Evolutionary conservation across 2,113 vertebrate genomes (phyloP), one percentile per base, ranked within the genome.

Genomic region (Chaenogobius annularis): DNA sequence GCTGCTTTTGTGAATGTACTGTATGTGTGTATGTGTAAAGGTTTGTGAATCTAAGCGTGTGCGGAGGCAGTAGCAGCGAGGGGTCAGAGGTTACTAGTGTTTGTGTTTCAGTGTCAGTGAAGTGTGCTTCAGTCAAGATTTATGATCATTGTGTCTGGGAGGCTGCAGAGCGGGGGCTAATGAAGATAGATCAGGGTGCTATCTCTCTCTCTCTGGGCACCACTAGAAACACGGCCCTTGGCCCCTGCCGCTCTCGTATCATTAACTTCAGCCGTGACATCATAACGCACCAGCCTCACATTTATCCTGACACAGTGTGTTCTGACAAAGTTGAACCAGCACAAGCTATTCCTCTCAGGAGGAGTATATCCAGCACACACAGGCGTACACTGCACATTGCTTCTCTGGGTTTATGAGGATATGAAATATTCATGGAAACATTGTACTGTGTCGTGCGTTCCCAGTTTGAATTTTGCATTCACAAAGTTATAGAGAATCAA

Each of bases 31-130:
- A 52, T 58, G 55, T 58, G 55, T 26, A 23, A 14, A 26, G 13
- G 26, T 26, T 58, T 22, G 55, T 58, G 55, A 26, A 58, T 58
- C 22, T 58, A 58, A 58, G 55, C 82, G 73, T 79, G 82, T 77
- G 80, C 69, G 81, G 84, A 80, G 88, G 89, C 89, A 92, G 93
- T 92, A 93, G 92, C 92, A 91, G 87, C 26, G 66, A 90, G 82
- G 76, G 92, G 93, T 93, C 91, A 93, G 84, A 87, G 93, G 93
- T 94, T 83, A 93, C 86, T 82, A 90, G 90, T 93, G 93, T 94
- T 93, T 94, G 93, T 93, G 92, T 94, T 93, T 92, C 90, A 86
- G 90, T 93, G 92, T 93, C 93, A 93, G 91, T 87, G 90, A 90
- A 94, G 93, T 93, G 93, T 93, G 92, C 88, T 93, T 80, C 84